These are phyloP conservation scores for Hormaphis cornu DNA, from an alignment of 1,140 invertebrate genomes.

Conservation along the genomic window DNA sequence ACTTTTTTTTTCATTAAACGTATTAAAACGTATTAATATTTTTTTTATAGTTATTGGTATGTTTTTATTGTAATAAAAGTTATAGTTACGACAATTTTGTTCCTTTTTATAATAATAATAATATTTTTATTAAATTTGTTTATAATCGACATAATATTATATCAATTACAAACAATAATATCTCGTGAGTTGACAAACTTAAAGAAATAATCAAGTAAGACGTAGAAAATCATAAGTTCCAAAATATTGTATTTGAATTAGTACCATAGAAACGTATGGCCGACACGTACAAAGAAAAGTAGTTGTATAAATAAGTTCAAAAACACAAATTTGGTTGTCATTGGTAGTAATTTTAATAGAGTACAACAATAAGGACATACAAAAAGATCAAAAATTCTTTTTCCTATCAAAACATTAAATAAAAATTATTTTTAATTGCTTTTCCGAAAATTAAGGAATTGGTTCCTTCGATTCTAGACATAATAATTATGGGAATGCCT, in stretches of 20 bases:
- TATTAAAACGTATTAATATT: not conserved
- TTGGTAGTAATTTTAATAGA: not conserved
- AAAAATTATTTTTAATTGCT: not conserved
- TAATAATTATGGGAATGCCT: too few species aligned
- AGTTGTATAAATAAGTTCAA: not conserved
- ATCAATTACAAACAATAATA: not conserved
- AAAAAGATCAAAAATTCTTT: not conserved
- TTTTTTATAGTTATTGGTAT: too few species aligned
- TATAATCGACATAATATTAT: not conserved
- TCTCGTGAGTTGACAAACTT: not conserved
- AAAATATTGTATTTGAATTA: not conserved
- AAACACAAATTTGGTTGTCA: not conserved
- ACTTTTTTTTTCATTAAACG: not conserved
- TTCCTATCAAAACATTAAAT: not conserved
- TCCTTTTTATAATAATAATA: not conserved
- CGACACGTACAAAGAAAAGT: not conserved
- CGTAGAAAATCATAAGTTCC: not conserved
- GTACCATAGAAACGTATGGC: not conserved
- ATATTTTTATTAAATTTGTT: not conserved
- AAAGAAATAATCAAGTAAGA: not conserved
- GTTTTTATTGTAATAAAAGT: too few species aligned
- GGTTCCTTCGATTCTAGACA: not conserved
- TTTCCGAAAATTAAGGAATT: not conserved
- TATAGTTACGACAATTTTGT: not conserved
- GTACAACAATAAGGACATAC: not conserved